Conservation (phyloP, 23 tunicate genomes). For the Clavelina lepadiformis region DNA sequence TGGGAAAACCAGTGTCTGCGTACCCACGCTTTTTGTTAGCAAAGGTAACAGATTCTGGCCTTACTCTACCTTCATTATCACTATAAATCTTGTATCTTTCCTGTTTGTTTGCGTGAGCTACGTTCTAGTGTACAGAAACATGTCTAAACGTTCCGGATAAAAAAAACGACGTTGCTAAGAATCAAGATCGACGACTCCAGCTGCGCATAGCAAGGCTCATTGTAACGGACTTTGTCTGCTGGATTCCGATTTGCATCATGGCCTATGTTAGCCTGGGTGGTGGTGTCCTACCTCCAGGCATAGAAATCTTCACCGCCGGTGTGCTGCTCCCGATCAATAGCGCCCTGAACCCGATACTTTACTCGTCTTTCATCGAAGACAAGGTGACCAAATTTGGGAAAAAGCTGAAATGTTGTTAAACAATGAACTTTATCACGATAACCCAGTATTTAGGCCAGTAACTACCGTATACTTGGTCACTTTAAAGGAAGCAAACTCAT, state of each 20-base stretch:
- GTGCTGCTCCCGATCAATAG: conserved; percentile 30
- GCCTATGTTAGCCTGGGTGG: neutral
- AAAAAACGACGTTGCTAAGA: neutral
- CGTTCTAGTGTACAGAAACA: neutral
- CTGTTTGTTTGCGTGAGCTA: conserved; percentile 4
- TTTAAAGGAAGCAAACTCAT: too few species aligned
- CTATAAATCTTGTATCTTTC: conserved; percentile 8
- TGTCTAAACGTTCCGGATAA: conserved; percentile 2
- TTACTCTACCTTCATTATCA: conserved; percentile 3
- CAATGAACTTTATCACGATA: too few species aligned
- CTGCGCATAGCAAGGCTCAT: conserved; percentile 7
- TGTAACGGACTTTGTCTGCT: conserved; percentile 27
- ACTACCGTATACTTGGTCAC: too few species aligned
- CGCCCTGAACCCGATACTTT: conserved; percentile 29
- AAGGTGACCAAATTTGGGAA: too few species aligned
- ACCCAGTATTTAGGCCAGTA: too few species aligned
- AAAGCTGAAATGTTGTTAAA: too few species aligned
- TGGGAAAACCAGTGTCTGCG: conserved; percentile 16
- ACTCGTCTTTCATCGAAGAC: conserved; percentile 9
- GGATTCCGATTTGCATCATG: conserved; percentile 25
- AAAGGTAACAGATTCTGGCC: neutral
- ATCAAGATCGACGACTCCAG: conserved; percentile 7
- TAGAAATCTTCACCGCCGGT: conserved; percentile 4
- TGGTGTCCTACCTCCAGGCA: neutral
- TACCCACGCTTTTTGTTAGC: conserved; percentile 7